Base-by-base conservation (phyloP, 2,113 vertebrate species). In the Thalassoma bifasciatum region DNA sequence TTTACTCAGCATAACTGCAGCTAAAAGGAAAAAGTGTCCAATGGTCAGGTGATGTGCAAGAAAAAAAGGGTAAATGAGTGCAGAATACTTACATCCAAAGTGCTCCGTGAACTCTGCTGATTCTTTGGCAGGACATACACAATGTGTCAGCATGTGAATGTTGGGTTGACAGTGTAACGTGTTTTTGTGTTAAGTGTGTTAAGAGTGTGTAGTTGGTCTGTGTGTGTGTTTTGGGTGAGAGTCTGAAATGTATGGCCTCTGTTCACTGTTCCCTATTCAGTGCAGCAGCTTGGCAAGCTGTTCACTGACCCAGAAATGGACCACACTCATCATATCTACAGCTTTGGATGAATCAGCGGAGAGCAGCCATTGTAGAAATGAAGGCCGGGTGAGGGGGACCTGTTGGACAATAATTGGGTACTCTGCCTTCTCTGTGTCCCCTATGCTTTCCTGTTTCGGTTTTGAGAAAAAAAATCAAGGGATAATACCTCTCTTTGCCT, bases 221-320 rank as follows among this genome's bases (percentile, higher is more conserved):
- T 42, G 75, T 46, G 53, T 66, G 63, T 80, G 74, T 81, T 19
- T 66, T 12, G 40, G 49, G 22, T 62, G 65, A 49, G 83, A 21
- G 52, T 70, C 38, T 82, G 72, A 70, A 77, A 79, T 65, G 66
- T 60, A 52, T 68, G 56, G 79, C 77, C 77, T 82, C 67, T 64
- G 37, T 72, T 79, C 54, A 78, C 79, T 70, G 69, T 71, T 50
- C 67, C 58, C 88, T 65, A 84, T 92, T 92, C 89, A 92, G 61
- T 49, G 76, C 10, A 13, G 56, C 72, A 71, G 79, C 42, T 30
- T 70, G 26, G 46, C 63, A 75, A 49, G 66, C 68, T 91, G 89
- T 74, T 91, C 92, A 91, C 54, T 93, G 91, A 94, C 89, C 93
- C 90, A 89, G 88, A 94, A 94, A 92, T 89, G 83, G 75, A 63